Percentiles rank a stretch among this genome's conserved stretches.
Conservation (phyloP, 2,888 invertebrate species). For the Xiphydria camelus region DNA sequence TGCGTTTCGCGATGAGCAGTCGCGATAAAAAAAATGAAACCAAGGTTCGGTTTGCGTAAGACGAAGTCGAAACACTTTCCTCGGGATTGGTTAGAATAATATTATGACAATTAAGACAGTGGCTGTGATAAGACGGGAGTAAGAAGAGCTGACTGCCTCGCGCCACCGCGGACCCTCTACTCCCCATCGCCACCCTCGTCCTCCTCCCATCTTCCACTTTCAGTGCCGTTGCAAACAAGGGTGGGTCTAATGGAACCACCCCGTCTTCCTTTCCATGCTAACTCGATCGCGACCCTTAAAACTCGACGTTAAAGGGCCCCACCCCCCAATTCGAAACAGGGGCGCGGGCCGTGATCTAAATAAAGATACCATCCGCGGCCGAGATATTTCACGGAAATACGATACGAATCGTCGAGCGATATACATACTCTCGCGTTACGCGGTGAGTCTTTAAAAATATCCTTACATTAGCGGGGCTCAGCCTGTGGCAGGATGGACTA, state of each 20-base stretch:
- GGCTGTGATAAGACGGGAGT: slow-evolving; percentile 6
- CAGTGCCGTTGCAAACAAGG: slow-evolving; percentile 5
- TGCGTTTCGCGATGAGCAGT: neutral
- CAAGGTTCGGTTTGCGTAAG: neutral
- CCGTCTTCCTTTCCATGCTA: slow-evolving; percentile 5
- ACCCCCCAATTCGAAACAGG: no score
- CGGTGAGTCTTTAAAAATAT: no score
- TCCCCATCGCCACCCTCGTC: neutral
- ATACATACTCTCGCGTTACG: no score
- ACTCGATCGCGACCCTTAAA: slow-evolving; percentile 7
- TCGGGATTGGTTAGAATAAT: slow-evolving; percentile 7
- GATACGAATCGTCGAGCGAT: neutral
- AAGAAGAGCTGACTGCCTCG: neutral
- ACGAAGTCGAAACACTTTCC: neutral
- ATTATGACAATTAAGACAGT: slow-evolving; percentile 17
- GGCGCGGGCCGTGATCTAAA: neutral
- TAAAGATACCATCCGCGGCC: neutral
- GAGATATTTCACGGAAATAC: neutral
- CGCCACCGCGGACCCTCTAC: neutral
- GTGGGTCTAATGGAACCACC: slow-evolving; percentile 8
- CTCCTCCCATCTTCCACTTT: neutral
- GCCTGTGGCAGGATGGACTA: no score
- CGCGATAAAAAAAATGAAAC: slow-evolving; percentile 1
- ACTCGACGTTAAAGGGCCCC: slow-evolving; percentile 2
- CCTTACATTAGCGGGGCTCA: no score